phyloP scores from a whole-genome alignment of 2,113 vertebrate genomes.

The Lichenostomus cassidix region DNA sequence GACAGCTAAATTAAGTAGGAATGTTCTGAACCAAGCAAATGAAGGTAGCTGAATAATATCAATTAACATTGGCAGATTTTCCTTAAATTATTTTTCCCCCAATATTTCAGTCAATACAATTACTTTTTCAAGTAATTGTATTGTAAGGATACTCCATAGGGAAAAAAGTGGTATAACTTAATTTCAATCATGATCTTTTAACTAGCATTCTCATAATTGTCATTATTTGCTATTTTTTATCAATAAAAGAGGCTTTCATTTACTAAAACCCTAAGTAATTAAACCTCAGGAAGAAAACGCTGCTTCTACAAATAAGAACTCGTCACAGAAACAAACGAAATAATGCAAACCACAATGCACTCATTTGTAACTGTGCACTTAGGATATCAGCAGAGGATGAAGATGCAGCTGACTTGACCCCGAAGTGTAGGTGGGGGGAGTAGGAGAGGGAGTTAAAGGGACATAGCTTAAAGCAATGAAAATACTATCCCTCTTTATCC shows the following conservation, averaged over 20 bases:
- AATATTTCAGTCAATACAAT: not conserved
- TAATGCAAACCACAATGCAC: slow-evolving; percentile 42
- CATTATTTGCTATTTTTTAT: slow-evolving; percentile 25
- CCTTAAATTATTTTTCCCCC: not conserved
- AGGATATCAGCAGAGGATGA: not conserved
- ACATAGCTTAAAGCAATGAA: not conserved
- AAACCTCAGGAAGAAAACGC: slow-evolving; percentile 2
- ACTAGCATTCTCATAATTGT: not conserved
- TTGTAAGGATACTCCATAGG: not conserved
- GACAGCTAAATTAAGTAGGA: slow-evolving; percentile 4
- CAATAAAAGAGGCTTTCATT: slow-evolving; percentile 36
- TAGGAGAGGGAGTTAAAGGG: not conserved
- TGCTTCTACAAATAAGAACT: slow-evolving; percentile 25
- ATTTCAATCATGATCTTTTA: not conserved
- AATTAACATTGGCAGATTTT: not conserved
- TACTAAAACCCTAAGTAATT: slow-evolving; percentile 37
- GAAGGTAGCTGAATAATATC: not conserved
- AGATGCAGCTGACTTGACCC: not conserved
- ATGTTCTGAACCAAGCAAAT: not conserved
- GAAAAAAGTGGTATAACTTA: not conserved
- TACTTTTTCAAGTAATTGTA: not conserved
- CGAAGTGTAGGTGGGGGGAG: not conserved
- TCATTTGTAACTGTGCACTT: slow-evolving; percentile 14
- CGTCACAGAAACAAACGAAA: slow-evolving; percentile 16
- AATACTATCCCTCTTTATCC: slow-evolving; percentile 6